Conservation (phyloP, 2,888 invertebrate genomes). For the Galerucella calmariensis region DNA sequence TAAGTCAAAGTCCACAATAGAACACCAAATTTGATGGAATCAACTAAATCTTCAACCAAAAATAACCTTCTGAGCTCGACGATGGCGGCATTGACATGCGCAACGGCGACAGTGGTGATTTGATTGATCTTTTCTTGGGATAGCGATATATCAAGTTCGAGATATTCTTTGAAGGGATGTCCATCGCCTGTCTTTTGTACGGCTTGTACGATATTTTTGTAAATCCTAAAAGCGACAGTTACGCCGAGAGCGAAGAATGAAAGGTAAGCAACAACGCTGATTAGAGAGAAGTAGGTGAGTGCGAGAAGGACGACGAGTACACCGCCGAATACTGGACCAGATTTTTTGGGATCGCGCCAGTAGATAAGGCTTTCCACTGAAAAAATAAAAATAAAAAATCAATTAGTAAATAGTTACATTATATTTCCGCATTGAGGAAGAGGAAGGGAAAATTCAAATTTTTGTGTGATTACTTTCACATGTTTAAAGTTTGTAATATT, state of each 20-base stretch:
- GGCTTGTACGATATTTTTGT: constrained; percentile 94
- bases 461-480: too few species aligned
- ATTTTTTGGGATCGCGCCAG: constrained; percentile 96
- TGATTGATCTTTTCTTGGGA: constrained; percentile 84
- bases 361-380: constrained; percentile 95
- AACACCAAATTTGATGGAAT: constrained; percentile 94
- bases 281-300: constrained; percentile 93
- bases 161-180: constrained; percentile 94
- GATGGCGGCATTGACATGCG: constrained; percentile 85
- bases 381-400: constrained; percentile 59
- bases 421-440: too few species aligned
- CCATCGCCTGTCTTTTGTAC: constrained; percentile 97
- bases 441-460: too few species aligned
- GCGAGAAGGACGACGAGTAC: constrained; percentile 90
- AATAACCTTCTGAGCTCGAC: constrained; percentile 91
- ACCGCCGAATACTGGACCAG: constrained; percentile 92
- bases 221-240: constrained; percentile 94
- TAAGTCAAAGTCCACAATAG: constrained; percentile 97
- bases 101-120: constrained; percentile 74
- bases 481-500: too few species aligned
- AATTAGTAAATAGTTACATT: background rate
- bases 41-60: constrained; percentile 96
- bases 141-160: constrained; percentile 88
- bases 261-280: constrained; percentile 94
- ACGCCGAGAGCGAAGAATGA: constrained; percentile 86